phyloP scores from a whole-genome alignment of 2,113 vertebrate species.

The Scalopus aquaticus region DNA sequence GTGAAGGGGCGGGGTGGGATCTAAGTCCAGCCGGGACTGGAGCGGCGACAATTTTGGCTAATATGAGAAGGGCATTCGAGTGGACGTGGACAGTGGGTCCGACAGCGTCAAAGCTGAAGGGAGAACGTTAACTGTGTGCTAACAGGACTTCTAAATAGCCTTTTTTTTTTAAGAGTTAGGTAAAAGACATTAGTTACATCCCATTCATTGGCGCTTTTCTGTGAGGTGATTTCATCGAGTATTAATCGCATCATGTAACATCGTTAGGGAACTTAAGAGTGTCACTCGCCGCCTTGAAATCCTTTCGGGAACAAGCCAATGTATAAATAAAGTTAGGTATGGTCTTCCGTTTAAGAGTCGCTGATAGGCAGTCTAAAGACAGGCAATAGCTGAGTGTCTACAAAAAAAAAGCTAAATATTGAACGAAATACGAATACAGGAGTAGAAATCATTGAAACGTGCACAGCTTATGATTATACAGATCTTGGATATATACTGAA shows the following conservation, averaged over 20 bases:
- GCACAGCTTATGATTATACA: background rate
- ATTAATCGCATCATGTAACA: background rate
- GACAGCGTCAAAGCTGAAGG: background rate
- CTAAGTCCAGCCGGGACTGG: slow-evolving; percentile 18
- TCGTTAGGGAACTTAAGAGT: background rate
- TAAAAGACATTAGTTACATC: background rate
- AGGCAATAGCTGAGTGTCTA: slow-evolving; percentile 37
- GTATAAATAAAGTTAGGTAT: slow-evolving; percentile 50
- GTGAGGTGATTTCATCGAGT: background rate
- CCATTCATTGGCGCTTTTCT: background rate
- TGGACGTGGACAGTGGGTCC: background rate
- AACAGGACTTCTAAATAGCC: background rate
- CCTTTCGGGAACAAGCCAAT: slow-evolving; percentile 31
- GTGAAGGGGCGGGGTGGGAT: slow-evolving; percentile 16
- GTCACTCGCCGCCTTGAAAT: background rate
- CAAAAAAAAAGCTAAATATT: background rate
- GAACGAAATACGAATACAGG: background rate
- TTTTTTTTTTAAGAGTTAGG: slow-evolving; percentile 12
- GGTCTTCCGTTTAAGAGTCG: background rate
- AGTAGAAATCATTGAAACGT: background rate
- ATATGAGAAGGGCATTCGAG: slow-evolving; percentile 54
- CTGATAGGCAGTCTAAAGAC: background rate
- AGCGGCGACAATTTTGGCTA: background rate
- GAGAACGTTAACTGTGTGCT: background rate
- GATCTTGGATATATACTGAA: background rate